Evolutionary conservation across 2,113 vertebrate genomes (phyloP).

Genomic region (Chaetops frenatus): DNA sequence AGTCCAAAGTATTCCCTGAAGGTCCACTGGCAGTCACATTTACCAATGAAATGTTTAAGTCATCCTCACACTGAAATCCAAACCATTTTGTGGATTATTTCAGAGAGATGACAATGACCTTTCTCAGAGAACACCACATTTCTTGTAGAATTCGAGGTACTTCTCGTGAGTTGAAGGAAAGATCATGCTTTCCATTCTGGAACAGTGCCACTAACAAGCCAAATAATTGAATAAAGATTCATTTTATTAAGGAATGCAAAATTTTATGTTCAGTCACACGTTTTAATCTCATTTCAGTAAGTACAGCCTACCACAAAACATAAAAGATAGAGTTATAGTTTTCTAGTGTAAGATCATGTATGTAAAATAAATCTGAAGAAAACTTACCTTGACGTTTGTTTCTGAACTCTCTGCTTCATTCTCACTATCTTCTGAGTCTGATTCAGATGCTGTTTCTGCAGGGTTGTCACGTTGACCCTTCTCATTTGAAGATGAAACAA

Average conservation of each 20-base stretch:
- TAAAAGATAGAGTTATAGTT: not conserved
- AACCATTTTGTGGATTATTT: not conserved
- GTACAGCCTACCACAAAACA: not conserved
- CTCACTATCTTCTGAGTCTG: slow-evolving; percentile 33
- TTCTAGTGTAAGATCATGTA: not conserved
- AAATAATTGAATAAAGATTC: not conserved
- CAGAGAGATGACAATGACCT: not conserved
- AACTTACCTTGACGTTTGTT: slow-evolving; percentile 77
- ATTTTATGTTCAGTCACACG: not conserved
- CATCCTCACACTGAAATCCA: not conserved
- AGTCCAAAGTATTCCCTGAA: not conserved
- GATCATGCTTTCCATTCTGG: not conserved
- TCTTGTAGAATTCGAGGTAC: not conserved
- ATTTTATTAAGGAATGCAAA: not conserved
- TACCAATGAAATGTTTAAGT: not conserved
- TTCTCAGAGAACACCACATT: not conserved
- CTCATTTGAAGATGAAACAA: slow-evolving; percentile 60
- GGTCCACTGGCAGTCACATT: not conserved
- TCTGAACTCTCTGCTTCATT: slow-evolving; percentile 49
- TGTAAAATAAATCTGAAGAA: not conserved
- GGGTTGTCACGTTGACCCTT: not conserved
- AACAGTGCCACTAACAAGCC: not conserved
- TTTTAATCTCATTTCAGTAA: not conserved
- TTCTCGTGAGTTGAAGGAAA: not conserved
- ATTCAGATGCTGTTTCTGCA: slow-evolving; percentile 32